Conservation (phyloP, 2,113 vertebrate genomes). For the Boleophthalmus pectinirostris region DNA sequence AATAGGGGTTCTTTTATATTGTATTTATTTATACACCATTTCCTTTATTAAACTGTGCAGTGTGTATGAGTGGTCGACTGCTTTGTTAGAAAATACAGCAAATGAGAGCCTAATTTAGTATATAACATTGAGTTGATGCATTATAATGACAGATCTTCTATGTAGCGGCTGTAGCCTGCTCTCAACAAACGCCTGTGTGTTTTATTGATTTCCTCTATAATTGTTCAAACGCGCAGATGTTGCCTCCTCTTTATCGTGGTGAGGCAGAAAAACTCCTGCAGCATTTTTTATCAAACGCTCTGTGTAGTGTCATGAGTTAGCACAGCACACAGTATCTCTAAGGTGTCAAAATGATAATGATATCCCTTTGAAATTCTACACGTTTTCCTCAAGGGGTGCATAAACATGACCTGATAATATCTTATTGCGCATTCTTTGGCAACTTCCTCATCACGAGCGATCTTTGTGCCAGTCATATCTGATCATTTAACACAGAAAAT, state of each 20-base stretch:
- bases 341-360: constrained; percentile 40
- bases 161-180: not conserved
- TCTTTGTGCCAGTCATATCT: constrained; percentile 34
- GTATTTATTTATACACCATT: not conserved
- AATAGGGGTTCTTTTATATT: not conserved
- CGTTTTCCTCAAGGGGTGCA: constrained; percentile 8
- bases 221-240: constrained; percentile 15
- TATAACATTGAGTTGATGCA: not conserved
- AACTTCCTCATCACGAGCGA: constrained; percentile 34
- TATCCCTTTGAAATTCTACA: constrained; percentile 42
- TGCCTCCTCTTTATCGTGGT: constrained; percentile 6
- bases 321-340: constrained; percentile 7
- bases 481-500: constrained; percentile 37
- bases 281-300: constrained; percentile 33
- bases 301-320: constrained; percentile 15
- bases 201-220: constrained; percentile 38
- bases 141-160: constrained; percentile 1
- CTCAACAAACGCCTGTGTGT: constrained; percentile 1
- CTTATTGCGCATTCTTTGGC: constrained; percentile 14
- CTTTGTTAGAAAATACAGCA: not conserved
- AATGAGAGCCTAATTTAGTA: not conserved
- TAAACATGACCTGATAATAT: constrained; percentile 43
- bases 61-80: not conserved
- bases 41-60: no score
- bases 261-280: constrained; percentile 13